Base-by-base conservation (phyloP, 1,140 invertebrate species). In the Thaumetopoea pityocampa region DNA sequence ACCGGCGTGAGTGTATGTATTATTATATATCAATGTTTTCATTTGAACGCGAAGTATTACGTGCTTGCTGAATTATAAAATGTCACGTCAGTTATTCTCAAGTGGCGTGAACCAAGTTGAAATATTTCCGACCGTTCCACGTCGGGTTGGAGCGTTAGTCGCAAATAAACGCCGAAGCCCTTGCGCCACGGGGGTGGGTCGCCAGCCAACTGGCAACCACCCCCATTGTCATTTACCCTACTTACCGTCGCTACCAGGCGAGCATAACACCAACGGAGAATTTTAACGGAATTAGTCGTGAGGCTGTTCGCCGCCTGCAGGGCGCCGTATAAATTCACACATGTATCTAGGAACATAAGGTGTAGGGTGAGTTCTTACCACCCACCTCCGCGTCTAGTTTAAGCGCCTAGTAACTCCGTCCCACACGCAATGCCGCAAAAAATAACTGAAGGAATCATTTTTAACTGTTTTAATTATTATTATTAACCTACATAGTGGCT, bases 351-450 rank as follows among this genome's bases (percentile, higher is more conserved):
- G n/a, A 28, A 28, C 26, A 14, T 32, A 41, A 40, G 27, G 53
- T 45, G 42, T 30, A 52, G 54, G 48, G 48, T 49, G 59, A 49
- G 52, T 49, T 38, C 11, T 17, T 46, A 6, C 63, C 70, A 34
- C 73, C 67, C 70, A 65, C 73, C 70, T 66, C 70, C 70, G 59
- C 62, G 57, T 64, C 61, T 66, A 55, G 59, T 67, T 59, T 77
- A 54, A 68, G 60, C 62, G 64, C 68, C 73, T 73, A 53, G 64
- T 74, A 68, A 61, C 68, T 68, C 51, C 58, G 53, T 51, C 56
- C 62, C 66, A 67, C 73, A 78, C 70, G 73, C 73, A 70, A 72
- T 56, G 53, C 48, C 52, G 51, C 45, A 61, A 52, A 48, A 65
- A 69, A 64, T 66, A 58, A 54, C 57, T 58, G 55, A 61, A 58